These are phyloP conservation scores for Lagodon rhomboides DNA, from an alignment of 2,797 vertebrate genomes.

Conservation along the genomic window DNA sequence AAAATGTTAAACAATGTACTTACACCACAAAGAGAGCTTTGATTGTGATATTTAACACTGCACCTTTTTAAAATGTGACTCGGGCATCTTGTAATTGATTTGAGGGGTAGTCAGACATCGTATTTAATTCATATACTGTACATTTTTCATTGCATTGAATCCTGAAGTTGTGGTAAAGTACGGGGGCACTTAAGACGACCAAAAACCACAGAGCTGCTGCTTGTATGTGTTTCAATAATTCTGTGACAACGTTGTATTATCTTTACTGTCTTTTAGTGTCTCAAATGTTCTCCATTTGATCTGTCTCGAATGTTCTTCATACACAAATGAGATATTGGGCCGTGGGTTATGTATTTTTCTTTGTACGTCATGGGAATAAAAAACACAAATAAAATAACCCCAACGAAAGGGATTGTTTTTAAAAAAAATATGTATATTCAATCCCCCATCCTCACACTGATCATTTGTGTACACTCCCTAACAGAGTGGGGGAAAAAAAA, in stretches of 20 bases:
- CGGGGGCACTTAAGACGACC: not conserved
- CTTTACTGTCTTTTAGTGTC: too few species aligned
- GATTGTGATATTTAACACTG: not conserved
- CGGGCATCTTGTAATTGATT: slow-evolving; percentile 3
- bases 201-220: not conserved
- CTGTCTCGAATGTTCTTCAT: not conserved
- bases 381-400: not conserved
- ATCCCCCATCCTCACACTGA: not conserved
- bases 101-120: slow-evolving; percentile 8
- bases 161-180: not conserved
- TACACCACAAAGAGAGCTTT: not conserved
- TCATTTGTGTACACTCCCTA: not conserved
- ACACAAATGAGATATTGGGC: not conserved
- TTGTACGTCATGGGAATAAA: not conserved
- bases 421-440: not conserved
- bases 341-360: not conserved
- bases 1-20: not conserved
- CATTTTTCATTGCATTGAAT: slow-evolving; percentile 8
- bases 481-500: slow-evolving; percentile 2
- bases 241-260: not conserved
- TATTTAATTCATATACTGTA: slow-evolving; percentile 2
- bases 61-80: not conserved
- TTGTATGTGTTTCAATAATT: not conserved
- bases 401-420: not conserved
- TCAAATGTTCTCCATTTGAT: too few species aligned